phyloP scores from a whole-genome alignment of 2,113 vertebrate genomes.

The Campylorhamphus procurvoides region DNA sequence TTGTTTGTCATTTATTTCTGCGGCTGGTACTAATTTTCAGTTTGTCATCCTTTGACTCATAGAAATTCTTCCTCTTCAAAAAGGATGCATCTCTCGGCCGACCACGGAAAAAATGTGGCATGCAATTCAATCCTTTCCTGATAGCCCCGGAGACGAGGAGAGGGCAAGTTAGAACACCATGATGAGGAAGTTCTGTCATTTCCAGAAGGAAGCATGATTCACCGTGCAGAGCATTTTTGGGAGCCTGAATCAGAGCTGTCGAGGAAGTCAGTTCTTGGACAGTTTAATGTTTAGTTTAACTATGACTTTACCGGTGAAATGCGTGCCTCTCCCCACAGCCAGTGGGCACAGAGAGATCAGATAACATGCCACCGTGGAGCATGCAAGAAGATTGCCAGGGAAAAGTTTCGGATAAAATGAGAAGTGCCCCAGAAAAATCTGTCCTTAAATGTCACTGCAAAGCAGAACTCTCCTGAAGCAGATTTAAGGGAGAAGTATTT shows the following conservation, averaged over 20 bases:
- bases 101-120: conserved; percentile 76
- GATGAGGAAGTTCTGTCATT: conserved; percentile 82
- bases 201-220: conserved; percentile 84
- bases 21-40: conserved; percentile 73
- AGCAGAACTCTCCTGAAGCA: not conserved
- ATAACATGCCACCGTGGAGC: not conserved
- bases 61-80: conserved; percentile 60
- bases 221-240: conserved; percentile 73
- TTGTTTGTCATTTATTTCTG: conserved; percentile 62
- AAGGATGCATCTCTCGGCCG: conserved; percentile 73
- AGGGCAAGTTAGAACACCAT: conserved; percentile 71
- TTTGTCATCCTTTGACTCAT: conserved; percentile 72
- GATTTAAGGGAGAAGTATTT: conserved; percentile 6
- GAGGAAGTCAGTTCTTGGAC: conserved; percentile 80
- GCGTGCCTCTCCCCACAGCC: not conserved
- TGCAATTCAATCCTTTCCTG: conserved; percentile 73
- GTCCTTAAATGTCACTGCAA: not conserved
- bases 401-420: not conserved
- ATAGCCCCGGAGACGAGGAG: conserved; percentile 73
- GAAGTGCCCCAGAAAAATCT: conserved; percentile 6
- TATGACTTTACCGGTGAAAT: conserved; percentile 41
- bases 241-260: conserved; percentile 81
- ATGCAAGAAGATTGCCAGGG: not conserved
- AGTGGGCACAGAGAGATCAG: not conserved
- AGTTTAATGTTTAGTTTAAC: conserved; percentile 75